Conservation (phyloP, 2,888 invertebrate species). For the Mythimna pallens region DNA sequence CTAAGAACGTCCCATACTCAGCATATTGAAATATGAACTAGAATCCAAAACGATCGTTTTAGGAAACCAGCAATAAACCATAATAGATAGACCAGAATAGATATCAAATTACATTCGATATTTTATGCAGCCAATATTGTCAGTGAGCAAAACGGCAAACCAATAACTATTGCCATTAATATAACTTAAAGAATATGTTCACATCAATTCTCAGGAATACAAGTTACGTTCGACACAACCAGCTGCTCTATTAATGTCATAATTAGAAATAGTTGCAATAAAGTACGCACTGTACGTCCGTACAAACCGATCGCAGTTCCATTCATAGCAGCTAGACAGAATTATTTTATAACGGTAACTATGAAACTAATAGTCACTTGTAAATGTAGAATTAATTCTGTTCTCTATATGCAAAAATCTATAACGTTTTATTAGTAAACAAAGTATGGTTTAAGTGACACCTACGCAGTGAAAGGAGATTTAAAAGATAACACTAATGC, state of each 20-base stretch:
- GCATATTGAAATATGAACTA: not conserved
- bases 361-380: slow-evolving; percentile 42
- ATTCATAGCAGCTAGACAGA: slow-evolving; percentile 48
- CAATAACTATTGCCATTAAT: slow-evolving; percentile 44
- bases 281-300: slow-evolving; percentile 34
- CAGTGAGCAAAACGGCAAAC: slow-evolving; percentile 23
- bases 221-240: slow-evolving; percentile 39
- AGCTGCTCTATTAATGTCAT: slow-evolving; percentile 55
- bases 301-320: slow-evolving; percentile 38
- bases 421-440: slow-evolving; percentile 58
- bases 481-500: slow-evolving; percentile 50
- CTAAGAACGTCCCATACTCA: not conserved
- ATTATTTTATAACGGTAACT: slow-evolving; percentile 52
- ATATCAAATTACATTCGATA: slow-evolving; percentile 46
- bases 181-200: slow-evolving; percentile 51
- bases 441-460: slow-evolving; percentile 61
- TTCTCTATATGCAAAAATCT: slow-evolving; percentile 56
- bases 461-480: slow-evolving; percentile 63
- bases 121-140: slow-evolving; percentile 24
- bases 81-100: slow-evolving; percentile 14
- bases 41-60: slow-evolving; percentile 2
- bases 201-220: slow-evolving; percentile 36
- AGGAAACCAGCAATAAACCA: slow-evolving; percentile 25
- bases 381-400: slow-evolving; percentile 55
- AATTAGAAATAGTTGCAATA: slow-evolving; percentile 58